These are phyloP conservation scores for Otus sunia DNA, from an alignment of 2,113 vertebrate genomes.

Conservation along the genomic window DNA sequence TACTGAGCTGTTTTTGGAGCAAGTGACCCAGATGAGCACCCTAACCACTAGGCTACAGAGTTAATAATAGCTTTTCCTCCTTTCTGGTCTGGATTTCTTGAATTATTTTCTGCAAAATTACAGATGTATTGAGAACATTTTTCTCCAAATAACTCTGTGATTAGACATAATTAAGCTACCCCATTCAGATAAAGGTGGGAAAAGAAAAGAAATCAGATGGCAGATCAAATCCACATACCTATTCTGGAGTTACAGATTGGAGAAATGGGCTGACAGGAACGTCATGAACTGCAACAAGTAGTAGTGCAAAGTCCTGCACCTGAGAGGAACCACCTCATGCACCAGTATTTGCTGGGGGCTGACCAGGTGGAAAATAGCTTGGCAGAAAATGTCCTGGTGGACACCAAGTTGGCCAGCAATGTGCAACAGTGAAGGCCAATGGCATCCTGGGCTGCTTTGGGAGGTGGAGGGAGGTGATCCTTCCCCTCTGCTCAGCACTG, in stretches of 20 bases:
- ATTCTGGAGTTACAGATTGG: neutral
- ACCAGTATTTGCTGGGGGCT: neutral
- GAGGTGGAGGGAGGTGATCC: neutral
- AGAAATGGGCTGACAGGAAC: neutral
- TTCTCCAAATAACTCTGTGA: neutral
- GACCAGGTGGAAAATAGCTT: neutral
- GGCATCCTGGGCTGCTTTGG: neutral
- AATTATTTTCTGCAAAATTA: neutral
- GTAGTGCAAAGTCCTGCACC: neutral
- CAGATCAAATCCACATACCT: neutral
- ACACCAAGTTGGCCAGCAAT: neutral
- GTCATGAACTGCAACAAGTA: neutral
- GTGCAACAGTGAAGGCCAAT: neutral
- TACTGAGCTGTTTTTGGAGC: neutral
- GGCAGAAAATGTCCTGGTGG: neutral
- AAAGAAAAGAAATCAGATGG: neutral
- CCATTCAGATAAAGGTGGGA: neutral
- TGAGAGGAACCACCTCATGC: neutral
- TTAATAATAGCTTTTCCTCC: neutral
- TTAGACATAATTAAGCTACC: neutral
- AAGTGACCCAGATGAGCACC: neutral
- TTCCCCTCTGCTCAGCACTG: neutral
- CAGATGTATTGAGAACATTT: neutral
- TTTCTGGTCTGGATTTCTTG: neutral
- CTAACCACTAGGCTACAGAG: neutral